These are phyloP conservation scores for Boloria euphrosyne DNA, from an alignment of 2,888 invertebrate species.

Conservation along the genomic window DNA sequence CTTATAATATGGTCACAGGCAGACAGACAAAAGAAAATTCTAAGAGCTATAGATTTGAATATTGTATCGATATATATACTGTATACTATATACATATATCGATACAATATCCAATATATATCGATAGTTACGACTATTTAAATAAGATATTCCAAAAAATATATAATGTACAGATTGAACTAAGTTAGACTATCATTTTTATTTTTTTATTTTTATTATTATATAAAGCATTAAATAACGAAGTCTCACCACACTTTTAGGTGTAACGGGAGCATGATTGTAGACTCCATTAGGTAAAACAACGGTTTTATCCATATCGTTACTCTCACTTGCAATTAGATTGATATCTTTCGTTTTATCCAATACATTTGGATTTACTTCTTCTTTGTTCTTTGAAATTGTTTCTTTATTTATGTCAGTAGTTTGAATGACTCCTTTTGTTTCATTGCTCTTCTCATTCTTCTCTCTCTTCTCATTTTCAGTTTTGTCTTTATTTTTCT, in stretches of 20 bases:
- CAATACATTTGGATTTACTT: constrained; percentile 36
- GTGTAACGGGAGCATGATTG: constrained; percentile 55
- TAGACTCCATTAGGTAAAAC: constrained; percentile 60
- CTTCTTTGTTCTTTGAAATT: constrained; percentile 30
- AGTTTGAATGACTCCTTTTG: neutral
- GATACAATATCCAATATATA: too few relatives aligned
- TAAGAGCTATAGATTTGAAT: too few relatives aligned
- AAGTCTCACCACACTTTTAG: constrained; percentile 57
- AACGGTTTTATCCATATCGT: constrained; percentile 60
- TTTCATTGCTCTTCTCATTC: constrained; percentile 26
- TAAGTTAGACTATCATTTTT: too few relatives aligned
- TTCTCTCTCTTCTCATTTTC: constrained; percentile 37
- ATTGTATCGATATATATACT: too few relatives aligned
- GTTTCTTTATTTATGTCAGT: constrained; percentile 24
- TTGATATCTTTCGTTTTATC: constrained; percentile 53
- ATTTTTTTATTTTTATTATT: too few relatives aligned
- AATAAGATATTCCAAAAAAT: too few relatives aligned
- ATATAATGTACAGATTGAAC: too few relatives aligned
- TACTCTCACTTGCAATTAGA: constrained; percentile 38
- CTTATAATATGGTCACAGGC: too few relatives aligned
- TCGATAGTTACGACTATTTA: too few relatives aligned
- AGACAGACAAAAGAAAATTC: too few relatives aligned
- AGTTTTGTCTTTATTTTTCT: constrained; percentile 35
- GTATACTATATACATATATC: too few relatives aligned
- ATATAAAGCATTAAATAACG: neutral